These are phyloP conservation scores for Drosophila malerkotliana DNA, from an alignment of 1,140 invertebrate species.

Conservation along the genomic window DNA sequence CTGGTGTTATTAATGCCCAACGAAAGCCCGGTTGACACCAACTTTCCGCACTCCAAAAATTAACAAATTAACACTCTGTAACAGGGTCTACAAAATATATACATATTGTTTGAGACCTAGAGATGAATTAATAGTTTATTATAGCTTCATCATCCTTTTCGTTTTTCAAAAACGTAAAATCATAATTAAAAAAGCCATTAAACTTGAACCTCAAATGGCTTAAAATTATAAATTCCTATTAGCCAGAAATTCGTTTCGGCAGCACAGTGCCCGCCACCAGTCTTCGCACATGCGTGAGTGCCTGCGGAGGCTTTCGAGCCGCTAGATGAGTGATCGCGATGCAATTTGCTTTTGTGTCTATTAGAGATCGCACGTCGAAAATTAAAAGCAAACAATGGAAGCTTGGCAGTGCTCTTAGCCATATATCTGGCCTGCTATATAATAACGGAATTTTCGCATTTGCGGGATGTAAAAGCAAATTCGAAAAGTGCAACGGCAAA, in stretches of 20 bases:
- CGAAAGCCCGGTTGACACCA: slow-evolving; percentile 35
- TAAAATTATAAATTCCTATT: not conserved
- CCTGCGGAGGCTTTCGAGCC: not conserved
- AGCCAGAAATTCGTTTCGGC: not conserved
- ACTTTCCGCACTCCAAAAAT: slow-evolving; percentile 37
- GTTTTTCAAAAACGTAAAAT: not conserved
- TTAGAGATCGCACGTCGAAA: slow-evolving; percentile 58
- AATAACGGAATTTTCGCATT: slow-evolving; percentile 46
- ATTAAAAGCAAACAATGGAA: slow-evolving; percentile 75
- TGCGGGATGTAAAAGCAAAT: slow-evolving; percentile 45
- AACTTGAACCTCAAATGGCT: not conserved
- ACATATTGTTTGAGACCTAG: too few species aligned
- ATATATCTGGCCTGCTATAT: slow-evolving; percentile 14
- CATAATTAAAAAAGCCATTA: not conserved
- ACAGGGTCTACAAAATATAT: not conserved
- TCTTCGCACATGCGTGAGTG: not conserved
- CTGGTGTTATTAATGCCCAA: slow-evolving; percentile 47
- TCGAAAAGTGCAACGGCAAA: slow-evolving; percentile 67
- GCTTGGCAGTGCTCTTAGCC: slow-evolving; percentile 20
- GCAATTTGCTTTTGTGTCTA: slow-evolving; percentile 30
- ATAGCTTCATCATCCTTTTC: too few species aligned
- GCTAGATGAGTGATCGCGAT: slow-evolving; percentile 26
- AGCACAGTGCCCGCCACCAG: slow-evolving; percentile 17
- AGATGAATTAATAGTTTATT: too few species aligned
- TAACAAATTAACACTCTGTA: slow-evolving; percentile 24